Conservation (phyloP, 2,113 vertebrate species). For the Myrmecophaga tridactyla region DNA sequence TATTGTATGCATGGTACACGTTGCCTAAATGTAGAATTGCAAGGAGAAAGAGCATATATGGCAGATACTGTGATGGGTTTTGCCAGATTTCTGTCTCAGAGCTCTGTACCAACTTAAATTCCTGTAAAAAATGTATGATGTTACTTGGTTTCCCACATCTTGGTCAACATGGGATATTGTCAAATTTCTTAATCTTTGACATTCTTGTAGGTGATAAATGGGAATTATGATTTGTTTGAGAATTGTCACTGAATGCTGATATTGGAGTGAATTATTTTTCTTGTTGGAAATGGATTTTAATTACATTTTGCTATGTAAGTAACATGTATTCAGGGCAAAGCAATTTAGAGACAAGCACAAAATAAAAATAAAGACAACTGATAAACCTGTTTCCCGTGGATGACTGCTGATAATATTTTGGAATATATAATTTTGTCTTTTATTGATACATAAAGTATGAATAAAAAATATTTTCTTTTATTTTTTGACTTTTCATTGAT, state of each 20-base stretch:
- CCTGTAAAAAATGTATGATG: background rate
- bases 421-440: background rate
- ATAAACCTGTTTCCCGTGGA: background rate
- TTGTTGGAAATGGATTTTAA: background rate
- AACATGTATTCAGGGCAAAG: background rate
- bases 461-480: background rate
- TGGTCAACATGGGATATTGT: background rate
- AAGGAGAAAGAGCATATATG: background rate
- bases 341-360: background rate
- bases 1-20: background rate
- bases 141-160: background rate
- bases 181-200: background rate
- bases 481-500: background rate
- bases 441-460: background rate
- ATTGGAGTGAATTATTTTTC: background rate
- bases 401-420: background rate
- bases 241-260: background rate
- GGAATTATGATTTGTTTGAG: background rate
- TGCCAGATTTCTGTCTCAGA: background rate
- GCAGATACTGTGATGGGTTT: background rate
- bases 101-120: background rate
- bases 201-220: background rate
- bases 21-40: background rate
- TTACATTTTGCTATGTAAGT: background rate
- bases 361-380: background rate